phyloP scores from a whole-genome alignment of 1,140 invertebrate species.

The Parapsyche elsis region DNA sequence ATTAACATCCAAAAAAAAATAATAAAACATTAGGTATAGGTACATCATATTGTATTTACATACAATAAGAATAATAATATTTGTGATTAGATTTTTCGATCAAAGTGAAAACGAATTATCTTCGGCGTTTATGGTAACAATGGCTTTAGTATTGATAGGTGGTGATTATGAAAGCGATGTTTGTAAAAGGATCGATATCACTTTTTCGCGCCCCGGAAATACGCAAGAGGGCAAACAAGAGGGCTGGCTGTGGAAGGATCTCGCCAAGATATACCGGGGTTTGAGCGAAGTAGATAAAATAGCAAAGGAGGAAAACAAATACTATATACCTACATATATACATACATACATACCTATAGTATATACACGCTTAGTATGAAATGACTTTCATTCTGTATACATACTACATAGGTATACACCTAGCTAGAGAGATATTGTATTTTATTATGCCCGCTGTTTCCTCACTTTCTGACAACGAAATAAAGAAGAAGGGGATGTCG shows the following conservation, averaged over 20 bases:
- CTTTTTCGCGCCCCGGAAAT: not conserved
- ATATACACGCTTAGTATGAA: not conserved
- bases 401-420: not conserved
- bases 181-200: slow-evolving; percentile 1
- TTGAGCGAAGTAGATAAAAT: not conserved
- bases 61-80: too few species aligned
- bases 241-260: not conserved
- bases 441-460: slow-evolving; percentile 31
- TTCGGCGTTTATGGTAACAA: too few species aligned
- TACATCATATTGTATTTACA: too few species aligned
- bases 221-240: slow-evolving; percentile 1
- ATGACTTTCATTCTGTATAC: not conserved
- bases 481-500: not conserved
- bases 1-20: slow-evolving; percentile 6
- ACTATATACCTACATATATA: not conserved
- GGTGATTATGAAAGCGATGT: not conserved
- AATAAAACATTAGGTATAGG: not conserved
- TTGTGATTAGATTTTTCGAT: too few species aligned
- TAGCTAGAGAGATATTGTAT: slow-evolving; percentile 18
- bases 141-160: not conserved
- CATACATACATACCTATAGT: not conserved
- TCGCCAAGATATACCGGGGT: not conserved
- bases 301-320: slow-evolving; percentile 4
- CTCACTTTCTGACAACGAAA: slow-evolving; percentile 5
- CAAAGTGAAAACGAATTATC: too few species aligned